A percentile compares a stretch with the other conserved stretches of the same genome.
These are phyloP conservation scores for Perccottus glenii DNA, from an alignment of 2,113 vertebrate species.

Conservation along the genomic window DNA sequence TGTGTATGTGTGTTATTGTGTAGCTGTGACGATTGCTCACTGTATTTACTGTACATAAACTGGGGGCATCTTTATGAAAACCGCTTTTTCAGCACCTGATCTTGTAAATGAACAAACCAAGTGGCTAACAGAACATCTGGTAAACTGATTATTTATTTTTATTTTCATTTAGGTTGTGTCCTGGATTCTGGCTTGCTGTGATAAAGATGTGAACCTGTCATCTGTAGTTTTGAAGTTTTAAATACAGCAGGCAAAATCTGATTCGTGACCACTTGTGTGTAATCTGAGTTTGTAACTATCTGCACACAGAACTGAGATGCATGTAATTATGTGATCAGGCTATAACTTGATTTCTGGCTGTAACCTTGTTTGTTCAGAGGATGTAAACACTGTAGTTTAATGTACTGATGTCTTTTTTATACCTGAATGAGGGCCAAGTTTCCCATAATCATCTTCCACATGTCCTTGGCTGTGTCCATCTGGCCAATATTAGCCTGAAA, in stretches of 20 bases:
- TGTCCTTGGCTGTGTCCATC: constrained; percentile 96
- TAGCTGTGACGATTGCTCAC: neutral
- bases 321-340: neutral
- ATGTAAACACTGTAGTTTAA: neutral
- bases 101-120: neutral
- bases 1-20: neutral
- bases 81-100: neutral
- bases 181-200: too few relatives aligned
- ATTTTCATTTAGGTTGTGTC: too few relatives aligned
- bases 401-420: constrained; percentile 12
- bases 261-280: neutral
- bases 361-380: neutral
- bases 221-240: too few relatives aligned
- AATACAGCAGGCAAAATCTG: neutral
- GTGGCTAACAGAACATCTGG: too few relatives aligned
- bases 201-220: too few relatives aligned
- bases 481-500: constrained; percentile 95
- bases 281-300: neutral
- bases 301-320: neutral
- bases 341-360: neutral
- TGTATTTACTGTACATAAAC: constrained; percentile 15
- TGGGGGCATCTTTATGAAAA: neutral
- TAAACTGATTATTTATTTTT: too few relatives aligned
- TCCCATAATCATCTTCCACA: constrained; percentile 96
- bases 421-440: constrained; percentile 99